phyloP scores from a whole-genome alignment of 2,113 vertebrate genomes.

The Nothocercus julius region DNA sequence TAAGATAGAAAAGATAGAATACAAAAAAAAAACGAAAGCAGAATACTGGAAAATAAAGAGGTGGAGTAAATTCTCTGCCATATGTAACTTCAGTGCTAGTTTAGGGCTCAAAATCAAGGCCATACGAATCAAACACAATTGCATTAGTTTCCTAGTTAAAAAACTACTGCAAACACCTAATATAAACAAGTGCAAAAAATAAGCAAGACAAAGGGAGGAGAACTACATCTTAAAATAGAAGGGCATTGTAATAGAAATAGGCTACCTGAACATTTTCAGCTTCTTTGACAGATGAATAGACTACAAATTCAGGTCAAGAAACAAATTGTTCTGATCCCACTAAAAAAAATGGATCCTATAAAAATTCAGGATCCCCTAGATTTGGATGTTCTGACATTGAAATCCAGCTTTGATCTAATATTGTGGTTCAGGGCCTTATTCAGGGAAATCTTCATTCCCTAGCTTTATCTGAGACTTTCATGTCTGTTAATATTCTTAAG shows the following conservation, averaged over 20 bases:
- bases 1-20: background rate
- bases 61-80: background rate
- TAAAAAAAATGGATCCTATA: background rate
- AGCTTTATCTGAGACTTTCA: conserved; percentile 26
- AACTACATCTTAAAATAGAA: background rate
- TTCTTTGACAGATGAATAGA: background rate
- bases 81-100: background rate
- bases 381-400: background rate
- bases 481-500: conserved; percentile 46
- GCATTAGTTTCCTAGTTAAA: conserved; percentile 56
- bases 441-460: background rate
- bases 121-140: background rate
- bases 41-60: background rate
- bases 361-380: background rate
- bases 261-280: background rate
- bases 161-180: background rate
- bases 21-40: background rate
- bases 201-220: background rate
- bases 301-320: background rate
- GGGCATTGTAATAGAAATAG: background rate
- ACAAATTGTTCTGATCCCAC: background rate
- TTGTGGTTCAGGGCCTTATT: background rate
- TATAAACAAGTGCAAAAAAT: background rate
- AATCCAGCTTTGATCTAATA: background rate
- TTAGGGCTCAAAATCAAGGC: background rate